Base-by-base conservation (phyloP, 1,140 invertebrate species). In the Eubasilissa regina region DNA sequence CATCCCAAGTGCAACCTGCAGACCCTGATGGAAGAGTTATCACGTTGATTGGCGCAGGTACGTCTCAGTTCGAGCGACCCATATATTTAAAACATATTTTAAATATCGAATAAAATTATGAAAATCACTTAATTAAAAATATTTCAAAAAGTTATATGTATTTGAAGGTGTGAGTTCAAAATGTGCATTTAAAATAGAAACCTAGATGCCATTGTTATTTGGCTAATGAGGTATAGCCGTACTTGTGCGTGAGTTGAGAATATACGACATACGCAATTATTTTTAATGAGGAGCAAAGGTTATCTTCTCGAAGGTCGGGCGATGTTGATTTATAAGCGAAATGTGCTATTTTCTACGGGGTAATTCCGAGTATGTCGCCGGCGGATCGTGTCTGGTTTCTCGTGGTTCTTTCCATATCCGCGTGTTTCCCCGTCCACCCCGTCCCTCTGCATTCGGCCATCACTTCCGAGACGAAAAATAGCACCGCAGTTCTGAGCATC, bases 1-100 rank as follows among this genome's bases (percentile, higher is more conserved):
- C 80, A 81, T 51, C 80, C 80, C 7, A 81, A 79, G 43, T 81
- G 80, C 44, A 66, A 79, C 43, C 4, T 79, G 47, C 68, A 25
- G 9, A 53, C 68, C 48, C 68, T 72, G 3, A 10, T 72, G n/a
- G 47, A 9, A 15, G 47, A 53, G 25, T n/a, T 72, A 3, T 17
- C n/a, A 3, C 25, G 25, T 35, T 35, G 25, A 35, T 35, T 3
- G 25, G 25, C 25, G 25, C 25, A 35, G 25, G 25, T 35, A 35
- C 1, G 25, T 35, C 25, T 35, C 1, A 35, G 25, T 35, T 35
- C 25, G 25, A 35, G 25, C 25, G 25, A 35, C 25, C 25, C n/a
- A n/a, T n/a, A n/a, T n/a, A n/a, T n/a, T n/a, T n/a, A n/a, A n/a
- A n/a, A n/a, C n/a, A n/a, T n/a, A n/a, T n/a, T n/a, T n/a, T n/a